Evolutionary conservation across 2,797 vertebrate genomes (phyloP).

Genomic region (Notoglanidium macrostoma): DNA sequence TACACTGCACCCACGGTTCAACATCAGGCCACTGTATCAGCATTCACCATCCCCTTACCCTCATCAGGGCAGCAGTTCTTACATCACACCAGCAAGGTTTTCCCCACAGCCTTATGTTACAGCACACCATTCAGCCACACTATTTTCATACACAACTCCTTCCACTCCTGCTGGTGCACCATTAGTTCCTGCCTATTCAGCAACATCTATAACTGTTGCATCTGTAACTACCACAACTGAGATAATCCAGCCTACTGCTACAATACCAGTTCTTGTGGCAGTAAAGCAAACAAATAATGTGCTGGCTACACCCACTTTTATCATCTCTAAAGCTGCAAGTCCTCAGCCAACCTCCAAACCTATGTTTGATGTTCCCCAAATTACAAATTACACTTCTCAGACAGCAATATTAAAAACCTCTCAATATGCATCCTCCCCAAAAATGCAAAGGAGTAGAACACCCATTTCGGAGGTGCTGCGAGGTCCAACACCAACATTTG

Average conservation of each 20-base stretch:
- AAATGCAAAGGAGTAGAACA: constrained; percentile 61
- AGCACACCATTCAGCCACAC: constrained; percentile 55
- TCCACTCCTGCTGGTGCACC: constrained; percentile 36
- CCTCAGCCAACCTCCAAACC: constrained; percentile 74
- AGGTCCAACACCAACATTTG: constrained; percentile 54
- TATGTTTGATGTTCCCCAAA: constrained; percentile 81
- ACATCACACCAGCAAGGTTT: constrained; percentile 71
- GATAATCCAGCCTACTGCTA: constrained; percentile 44
- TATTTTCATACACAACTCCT: constrained; percentile 56
- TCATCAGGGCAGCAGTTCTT: constrained; percentile 69
- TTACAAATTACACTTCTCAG: constrained; percentile 77
- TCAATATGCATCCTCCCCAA: constrained; percentile 63
- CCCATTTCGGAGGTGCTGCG: constrained; percentile 54
- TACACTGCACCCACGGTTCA: constrained; percentile 68
- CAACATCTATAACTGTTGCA: constrained; percentile 49
- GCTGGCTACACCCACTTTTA: constrained; percentile 59
- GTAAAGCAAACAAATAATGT: constrained; percentile 53
- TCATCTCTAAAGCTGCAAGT: constrained; percentile 72
- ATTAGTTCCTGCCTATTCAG: constrained; percentile 37
- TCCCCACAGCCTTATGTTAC: constrained; percentile 71
- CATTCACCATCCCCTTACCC: constrained; percentile 80
- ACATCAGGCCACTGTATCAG: constrained; percentile 70
- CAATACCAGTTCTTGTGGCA: constrained; percentile 42
- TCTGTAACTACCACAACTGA: constrained; percentile 49
- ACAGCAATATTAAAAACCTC: constrained; percentile 64